Percentiles rank a stretch among this genome's conserved stretches.
These are phyloP conservation scores for Junonia oenone DNA, from an alignment of 2,888 invertebrate genomes.

Conservation along the genomic window DNA sequence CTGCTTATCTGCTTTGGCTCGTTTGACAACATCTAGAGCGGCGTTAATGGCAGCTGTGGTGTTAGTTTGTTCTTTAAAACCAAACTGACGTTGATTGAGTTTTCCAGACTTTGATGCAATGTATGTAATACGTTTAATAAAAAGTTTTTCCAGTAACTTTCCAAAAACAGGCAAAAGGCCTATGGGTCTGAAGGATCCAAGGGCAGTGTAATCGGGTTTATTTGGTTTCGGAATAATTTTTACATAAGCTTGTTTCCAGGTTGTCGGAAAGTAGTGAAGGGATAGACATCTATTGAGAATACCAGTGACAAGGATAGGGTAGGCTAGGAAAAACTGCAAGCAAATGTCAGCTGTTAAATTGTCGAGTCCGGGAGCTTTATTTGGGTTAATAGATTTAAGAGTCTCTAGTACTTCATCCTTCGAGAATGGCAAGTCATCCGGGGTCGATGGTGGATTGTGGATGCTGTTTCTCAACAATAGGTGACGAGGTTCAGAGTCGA, in stretches of 20 bases:
- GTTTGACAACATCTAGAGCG: too few relatives aligned
- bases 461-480: background rate
- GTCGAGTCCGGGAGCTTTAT: slow-evolving; percentile 30
- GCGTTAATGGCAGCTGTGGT: too few relatives aligned
- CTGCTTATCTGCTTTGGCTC: too few relatives aligned
- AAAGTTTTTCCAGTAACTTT: too few relatives aligned
- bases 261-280: slow-evolving; percentile 21
- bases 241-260: slow-evolving; percentile 25
- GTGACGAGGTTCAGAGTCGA: slow-evolving; percentile 1
- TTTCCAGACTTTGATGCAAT: too few relatives aligned
- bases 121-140: too few relatives aligned
- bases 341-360: background rate
- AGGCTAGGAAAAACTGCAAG: background rate
- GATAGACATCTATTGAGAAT: slow-evolving; percentile 1
- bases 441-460: background rate
- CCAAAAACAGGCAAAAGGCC: too few relatives aligned
- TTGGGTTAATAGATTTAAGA: slow-evolving; percentile 23
- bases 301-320: background rate
- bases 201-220: too few relatives aligned
- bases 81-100: too few relatives aligned
- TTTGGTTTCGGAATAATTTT: slow-evolving; percentile 25
- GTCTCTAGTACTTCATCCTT: slow-evolving; percentile 12
- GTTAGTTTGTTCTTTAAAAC: too few relatives aligned
- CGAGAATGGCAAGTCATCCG: slow-evolving; percentile 13
- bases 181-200: too few relatives aligned